phyloP scores from a whole-genome alignment of 2,888 invertebrate species.

The Andrena trimmerana region DNA sequence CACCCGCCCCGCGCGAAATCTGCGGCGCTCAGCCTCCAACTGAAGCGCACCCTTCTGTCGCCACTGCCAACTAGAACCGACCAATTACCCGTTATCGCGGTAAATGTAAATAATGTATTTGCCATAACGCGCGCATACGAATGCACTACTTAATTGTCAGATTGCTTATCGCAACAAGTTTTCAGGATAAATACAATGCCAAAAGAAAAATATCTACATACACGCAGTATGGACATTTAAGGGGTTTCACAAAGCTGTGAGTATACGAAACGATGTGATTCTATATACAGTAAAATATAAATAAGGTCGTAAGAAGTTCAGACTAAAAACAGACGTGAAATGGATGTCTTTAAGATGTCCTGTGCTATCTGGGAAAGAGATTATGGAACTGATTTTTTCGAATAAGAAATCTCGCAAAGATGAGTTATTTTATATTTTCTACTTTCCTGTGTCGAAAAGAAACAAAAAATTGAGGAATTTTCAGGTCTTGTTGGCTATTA shows the following conservation, averaged over 20 bases:
- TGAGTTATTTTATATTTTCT: background rate
- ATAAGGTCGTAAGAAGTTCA: no score
- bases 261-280: no score
- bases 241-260: no score
- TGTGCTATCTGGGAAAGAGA: no score
- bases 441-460: background rate
- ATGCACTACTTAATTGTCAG: background rate
- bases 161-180: background rate
- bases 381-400: no score
- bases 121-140: background rate
- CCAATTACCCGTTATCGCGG: conserved; percentile 49
- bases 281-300: no score
- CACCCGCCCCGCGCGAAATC: conserved; percentile 80
- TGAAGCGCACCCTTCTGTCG: conserved; percentile 57
- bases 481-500: background rate
- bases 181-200: background rate
- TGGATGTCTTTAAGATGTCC: no score
- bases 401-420: no score
- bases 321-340: no score
- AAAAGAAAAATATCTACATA: no score
- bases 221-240: no score
- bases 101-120: conserved; percentile 31
- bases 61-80: conserved; percentile 21
- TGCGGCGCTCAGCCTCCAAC: conserved; percentile 73
- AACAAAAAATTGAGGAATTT: background rate